Evolutionary conservation across 53 echinoderm and acorn worm genomes (phyloP).

Genomic region (Antedon mediterranea): DNA sequence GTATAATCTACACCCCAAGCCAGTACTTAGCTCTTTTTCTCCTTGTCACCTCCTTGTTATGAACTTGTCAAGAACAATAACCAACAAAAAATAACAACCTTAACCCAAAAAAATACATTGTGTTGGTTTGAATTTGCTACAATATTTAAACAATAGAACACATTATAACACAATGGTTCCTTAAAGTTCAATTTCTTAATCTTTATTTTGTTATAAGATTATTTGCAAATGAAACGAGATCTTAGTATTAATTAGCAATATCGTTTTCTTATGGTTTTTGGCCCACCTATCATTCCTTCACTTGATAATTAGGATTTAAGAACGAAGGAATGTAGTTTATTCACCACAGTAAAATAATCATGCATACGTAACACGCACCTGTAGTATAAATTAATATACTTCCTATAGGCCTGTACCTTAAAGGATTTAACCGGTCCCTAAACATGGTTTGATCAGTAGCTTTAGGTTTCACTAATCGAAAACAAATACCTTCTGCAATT

Average conservation of each 20-base stretch:
- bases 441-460: not conserved
- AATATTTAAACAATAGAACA: not conserved
- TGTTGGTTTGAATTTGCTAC: not conserved
- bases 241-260: not conserved
- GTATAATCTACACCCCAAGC: not conserved
- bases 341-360: not conserved
- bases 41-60: not conserved
- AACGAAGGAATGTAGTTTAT: not conserved
- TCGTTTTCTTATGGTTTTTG: not conserved
- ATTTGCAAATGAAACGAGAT: not conserved
- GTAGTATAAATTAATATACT: not conserved
- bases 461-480: not conserved
- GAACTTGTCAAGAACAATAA: not conserved
- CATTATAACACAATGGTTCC: not conserved
- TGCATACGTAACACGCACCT: not conserved
- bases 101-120: not conserved
- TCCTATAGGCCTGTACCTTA: not conserved
- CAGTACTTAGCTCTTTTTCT: not conserved
- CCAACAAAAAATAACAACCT: not conserved
- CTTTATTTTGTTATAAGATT: not conserved
- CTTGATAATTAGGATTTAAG: not conserved
- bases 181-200: not conserved
- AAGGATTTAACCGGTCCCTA: not conserved
- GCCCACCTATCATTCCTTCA: not conserved
- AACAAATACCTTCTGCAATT: not conserved